Conservation (phyloP, 1,140 invertebrate genomes). For the Drosophila ironensis region DNA sequence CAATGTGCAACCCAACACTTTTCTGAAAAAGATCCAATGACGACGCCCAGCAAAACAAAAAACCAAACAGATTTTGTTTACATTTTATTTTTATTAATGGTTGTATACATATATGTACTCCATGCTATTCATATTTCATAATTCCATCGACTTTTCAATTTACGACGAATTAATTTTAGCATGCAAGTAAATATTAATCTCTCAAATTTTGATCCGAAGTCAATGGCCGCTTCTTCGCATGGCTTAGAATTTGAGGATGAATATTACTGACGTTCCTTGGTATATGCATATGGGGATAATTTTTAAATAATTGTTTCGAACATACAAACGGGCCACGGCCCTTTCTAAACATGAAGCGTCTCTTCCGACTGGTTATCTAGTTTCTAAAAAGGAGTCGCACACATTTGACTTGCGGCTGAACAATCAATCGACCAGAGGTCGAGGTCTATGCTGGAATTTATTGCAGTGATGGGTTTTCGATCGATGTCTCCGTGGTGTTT, state of each 20-base stretch:
- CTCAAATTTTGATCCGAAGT: background rate
- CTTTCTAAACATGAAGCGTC: background rate
- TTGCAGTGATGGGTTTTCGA: background rate
- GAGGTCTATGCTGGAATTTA: background rate
- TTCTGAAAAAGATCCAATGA: no score
- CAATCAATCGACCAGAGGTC: background rate
- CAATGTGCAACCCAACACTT: no score
- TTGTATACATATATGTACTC: constrained; percentile 46
- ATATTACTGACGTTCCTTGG: constrained; percentile 16
- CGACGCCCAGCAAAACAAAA: no score
- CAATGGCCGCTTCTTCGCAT: constrained; percentile 1
- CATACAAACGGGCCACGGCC: constrained; percentile 20
- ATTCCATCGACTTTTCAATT: constrained; percentile 21
- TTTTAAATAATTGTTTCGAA: constrained; percentile 21
- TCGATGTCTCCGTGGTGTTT: background rate
- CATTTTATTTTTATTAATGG: constrained; percentile 46
- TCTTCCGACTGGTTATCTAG: background rate
- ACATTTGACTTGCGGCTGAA: background rate
- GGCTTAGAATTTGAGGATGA: background rate
- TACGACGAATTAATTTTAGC: constrained; percentile 9
- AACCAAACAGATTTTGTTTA: background rate
- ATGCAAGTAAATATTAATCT: constrained; percentile 11
- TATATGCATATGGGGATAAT: constrained; percentile 34
- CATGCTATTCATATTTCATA: constrained; percentile 25
- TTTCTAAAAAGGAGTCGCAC: background rate